These are phyloP conservation scores for Paedocypris micromegethes DNA, from an alignment of 2,797 vertebrate species.

Conservation along the genomic window DNA sequence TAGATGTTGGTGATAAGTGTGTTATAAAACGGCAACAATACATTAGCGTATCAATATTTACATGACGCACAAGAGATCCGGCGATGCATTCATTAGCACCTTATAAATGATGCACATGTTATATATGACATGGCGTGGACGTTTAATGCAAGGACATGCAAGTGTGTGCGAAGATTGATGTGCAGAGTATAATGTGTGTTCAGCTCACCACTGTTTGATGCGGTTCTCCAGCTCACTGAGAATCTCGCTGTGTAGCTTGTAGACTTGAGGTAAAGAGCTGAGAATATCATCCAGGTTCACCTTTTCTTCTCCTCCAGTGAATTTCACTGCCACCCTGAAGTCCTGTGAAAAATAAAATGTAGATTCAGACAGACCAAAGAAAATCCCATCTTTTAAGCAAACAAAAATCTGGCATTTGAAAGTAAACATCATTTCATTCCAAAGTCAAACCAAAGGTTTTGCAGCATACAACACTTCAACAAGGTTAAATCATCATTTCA, in stretches of 20 bases:
- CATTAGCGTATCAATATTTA: neutral
- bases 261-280: conserved; percentile 77
- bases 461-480: too few species aligned
- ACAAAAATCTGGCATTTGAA: neutral
- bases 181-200: conserved; percentile 1
- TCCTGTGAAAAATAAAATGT: conserved; percentile 61
- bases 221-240: conserved; percentile 79
- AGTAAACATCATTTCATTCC: neutral
- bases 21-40: neutral
- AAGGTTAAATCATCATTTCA: too few species aligned
- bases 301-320: conserved; percentile 67
- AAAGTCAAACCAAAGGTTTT: too few species aligned
- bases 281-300: conserved; percentile 77
- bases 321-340: conserved; percentile 74
- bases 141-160: conserved; percentile 9
- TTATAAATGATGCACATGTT: conserved; percentile 13
- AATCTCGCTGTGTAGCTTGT: conserved; percentile 80
- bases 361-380: too few species aligned
- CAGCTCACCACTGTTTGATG: conserved; percentile 78
- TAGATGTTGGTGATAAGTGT: neutral
- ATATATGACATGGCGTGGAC: neutral
- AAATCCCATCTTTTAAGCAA: neutral
- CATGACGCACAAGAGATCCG: neutral
- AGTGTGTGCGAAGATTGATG: neutral
- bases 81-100: conserved; percentile 4